Base-by-base conservation (phyloP, 2,888 invertebrate species). In the Plebejus argus region DNA sequence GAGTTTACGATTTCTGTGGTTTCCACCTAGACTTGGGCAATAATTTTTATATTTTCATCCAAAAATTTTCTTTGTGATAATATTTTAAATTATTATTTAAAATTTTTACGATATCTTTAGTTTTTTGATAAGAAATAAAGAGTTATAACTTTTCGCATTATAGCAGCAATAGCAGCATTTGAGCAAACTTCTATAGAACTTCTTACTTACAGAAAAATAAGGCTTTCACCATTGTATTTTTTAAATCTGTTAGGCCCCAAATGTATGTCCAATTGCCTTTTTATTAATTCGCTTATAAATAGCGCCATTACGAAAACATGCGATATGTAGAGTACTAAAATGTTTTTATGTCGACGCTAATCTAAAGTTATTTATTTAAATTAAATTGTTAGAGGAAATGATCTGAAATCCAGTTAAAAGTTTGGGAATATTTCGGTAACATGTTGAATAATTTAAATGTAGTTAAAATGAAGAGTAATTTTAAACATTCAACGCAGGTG, bases 381-480 rank as follows among this genome's bases (percentile, higher is more conserved):
- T 61, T 20, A 61, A 61, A 61, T 66, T 66, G 28, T 20, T 18
- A 33, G 6, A 33, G 66, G 66, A 66, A 66, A 66, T 33, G 6
- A 66, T 33, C 28, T 66, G 15, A 66, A 28, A 66, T 66, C 12
- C 15, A 66, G 7, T 33, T 66, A 66, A 33, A 61, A 66, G 66
- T 33, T 33, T 66, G 1, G 5, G 15, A 66, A 66, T 15, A 28
- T 66, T 66, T 66, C 6, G 66, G 18, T 66, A 66, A 66, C 66
- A 33, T 33, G 66, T 66, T 66, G 66, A 66, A 66, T 66, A 66
- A 33, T 28, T 28, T 66, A 66, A 66, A 66, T 28, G 66, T 18
- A 28, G 6, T 66, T 28, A 18, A 66, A 66, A 66, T 66, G 15
- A 18, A 66, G 66, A 66, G 28, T 33, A 33, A 28, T 3, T 61